A percentile compares a stretch with the other conserved stretches of the same genome.
Evolutionary conservation across 2,888 invertebrate species (phyloP).

Genomic region (Onchidella celtica): DNA sequence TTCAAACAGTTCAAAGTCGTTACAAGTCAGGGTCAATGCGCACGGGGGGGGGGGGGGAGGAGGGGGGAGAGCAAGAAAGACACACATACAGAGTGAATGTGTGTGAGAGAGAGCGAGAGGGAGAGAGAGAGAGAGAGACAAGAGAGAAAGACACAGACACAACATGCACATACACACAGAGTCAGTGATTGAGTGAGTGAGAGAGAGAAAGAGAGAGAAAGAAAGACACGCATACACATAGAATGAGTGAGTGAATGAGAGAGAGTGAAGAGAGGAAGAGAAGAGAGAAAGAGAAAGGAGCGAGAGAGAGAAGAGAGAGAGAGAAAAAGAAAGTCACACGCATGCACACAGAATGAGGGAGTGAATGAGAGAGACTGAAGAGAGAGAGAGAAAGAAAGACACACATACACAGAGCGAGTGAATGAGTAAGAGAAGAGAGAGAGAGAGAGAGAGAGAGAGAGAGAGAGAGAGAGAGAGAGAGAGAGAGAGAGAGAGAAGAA

Average conservation of each 20-base stretch:
- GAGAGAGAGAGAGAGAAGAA: neutral
- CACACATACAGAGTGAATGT: too few relatives aligned
- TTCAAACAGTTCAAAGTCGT: too few relatives aligned
- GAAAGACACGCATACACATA: too few relatives aligned
- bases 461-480: neutral
- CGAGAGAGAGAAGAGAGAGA: slow-evolving; percentile 18
- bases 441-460: neutral
- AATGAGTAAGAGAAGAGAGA: neutral
- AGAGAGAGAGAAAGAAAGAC: slow-evolving; percentile 30
- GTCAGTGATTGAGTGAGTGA: neutral
- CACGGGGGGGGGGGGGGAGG: too few relatives aligned
- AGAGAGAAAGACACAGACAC: slow-evolving; percentile 25
- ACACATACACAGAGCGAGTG: neutral
- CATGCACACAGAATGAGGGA: neutral
- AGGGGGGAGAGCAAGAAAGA: too few relatives aligned
- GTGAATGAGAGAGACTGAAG: neutral
- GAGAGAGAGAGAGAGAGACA: slow-evolving; percentile 27
- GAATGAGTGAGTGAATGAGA: too few relatives aligned
- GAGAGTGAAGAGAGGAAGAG: neutral
- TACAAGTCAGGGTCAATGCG: too few relatives aligned
- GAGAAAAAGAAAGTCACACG: neutral
- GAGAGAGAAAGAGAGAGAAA: slow-evolving; percentile 21
- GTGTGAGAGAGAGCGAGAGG: neutral
- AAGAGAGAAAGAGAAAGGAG: neutral
- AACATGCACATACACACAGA: too few relatives aligned